Conservation (phyloP, 2,888 invertebrate genomes). For the Brachylomia viminalis region DNA sequence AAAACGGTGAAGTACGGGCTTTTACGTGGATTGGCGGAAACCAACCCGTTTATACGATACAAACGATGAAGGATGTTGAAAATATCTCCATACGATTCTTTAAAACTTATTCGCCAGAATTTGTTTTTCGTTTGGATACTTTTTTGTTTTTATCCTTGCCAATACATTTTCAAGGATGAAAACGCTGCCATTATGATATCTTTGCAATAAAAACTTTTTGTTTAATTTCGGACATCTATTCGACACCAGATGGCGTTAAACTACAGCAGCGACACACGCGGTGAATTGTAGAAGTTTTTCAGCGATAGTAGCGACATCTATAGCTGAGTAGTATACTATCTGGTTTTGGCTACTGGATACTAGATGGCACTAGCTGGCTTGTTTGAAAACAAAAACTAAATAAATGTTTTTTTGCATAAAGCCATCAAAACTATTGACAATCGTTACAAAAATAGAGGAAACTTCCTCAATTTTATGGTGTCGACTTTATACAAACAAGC, state of each 20-base stretch:
- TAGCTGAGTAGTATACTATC: slow-evolving; percentile 47
- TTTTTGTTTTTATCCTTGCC: background rate
- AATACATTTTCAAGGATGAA: background rate
- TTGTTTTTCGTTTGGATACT: background rate
- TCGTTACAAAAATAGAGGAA: background rate
- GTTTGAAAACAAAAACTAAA: background rate
- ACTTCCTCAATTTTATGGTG: background rate
- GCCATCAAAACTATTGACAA: background rate
- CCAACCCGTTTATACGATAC: background rate
- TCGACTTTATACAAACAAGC: background rate
- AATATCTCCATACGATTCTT: background rate
- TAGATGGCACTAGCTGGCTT: slow-evolving; percentile 63
- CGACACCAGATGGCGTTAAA: slow-evolving; percentile 72
- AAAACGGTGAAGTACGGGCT: background rate
- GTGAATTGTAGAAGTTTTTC: slow-evolving; percentile 43
- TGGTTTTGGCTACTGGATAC: slow-evolving; percentile 48
- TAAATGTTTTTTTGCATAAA: background rate
- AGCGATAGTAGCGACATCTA: slow-evolving; percentile 58
- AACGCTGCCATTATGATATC: background rate
- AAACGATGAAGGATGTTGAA: background rate
- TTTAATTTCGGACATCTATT: slow-evolving; percentile 68
- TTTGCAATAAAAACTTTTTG: background rate
- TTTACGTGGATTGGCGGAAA: background rate
- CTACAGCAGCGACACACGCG: slow-evolving; percentile 55
- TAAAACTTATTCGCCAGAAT: background rate